phyloP scores from a whole-genome alignment of 1,140 invertebrate species.

The Aphaenogaster rudis region DNA sequence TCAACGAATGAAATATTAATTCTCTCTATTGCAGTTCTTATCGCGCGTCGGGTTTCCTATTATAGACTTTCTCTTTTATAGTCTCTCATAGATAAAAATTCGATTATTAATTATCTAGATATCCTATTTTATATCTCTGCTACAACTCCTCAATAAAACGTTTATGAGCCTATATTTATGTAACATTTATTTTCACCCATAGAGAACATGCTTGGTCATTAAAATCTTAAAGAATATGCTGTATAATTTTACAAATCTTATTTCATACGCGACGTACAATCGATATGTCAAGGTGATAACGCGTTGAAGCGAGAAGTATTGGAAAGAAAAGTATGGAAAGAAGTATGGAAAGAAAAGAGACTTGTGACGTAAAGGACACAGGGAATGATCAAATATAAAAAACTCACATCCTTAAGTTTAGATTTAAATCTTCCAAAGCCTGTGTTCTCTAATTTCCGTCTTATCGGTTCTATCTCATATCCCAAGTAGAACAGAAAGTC shows the following conservation, averaged over 20 bases:
- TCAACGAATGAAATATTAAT: not conserved
- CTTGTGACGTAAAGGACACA: not conserved
- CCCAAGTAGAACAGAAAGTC: too few species aligned
- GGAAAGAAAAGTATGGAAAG: too few species aligned
- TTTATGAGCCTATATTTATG: not conserved
- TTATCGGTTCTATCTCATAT: not conserved
- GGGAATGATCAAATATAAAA: not conserved
- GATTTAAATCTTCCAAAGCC: slow-evolving; percentile 2
- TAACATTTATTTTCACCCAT: not conserved
- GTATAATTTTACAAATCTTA: not conserved
- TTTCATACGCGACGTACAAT: not conserved
- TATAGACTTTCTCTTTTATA: not conserved
- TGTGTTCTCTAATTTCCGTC: not conserved
- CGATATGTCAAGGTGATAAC: not conserved
- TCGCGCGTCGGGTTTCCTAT: not conserved
- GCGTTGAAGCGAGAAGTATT: not conserved
- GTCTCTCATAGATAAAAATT: not conserved
- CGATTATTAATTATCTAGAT: not conserved
- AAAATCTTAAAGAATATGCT: not conserved
- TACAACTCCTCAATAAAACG: not conserved
- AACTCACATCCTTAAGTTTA: not conserved
- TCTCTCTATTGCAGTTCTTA: not conserved
- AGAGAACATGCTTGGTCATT: not conserved
- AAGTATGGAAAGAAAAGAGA: not conserved
- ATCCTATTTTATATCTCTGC: not conserved